Percentiles rank a stretch among this genome's conserved stretches.
Conservation (phyloP, 2,888 invertebrate genomes). For the Maniola hyperantus region DNA sequence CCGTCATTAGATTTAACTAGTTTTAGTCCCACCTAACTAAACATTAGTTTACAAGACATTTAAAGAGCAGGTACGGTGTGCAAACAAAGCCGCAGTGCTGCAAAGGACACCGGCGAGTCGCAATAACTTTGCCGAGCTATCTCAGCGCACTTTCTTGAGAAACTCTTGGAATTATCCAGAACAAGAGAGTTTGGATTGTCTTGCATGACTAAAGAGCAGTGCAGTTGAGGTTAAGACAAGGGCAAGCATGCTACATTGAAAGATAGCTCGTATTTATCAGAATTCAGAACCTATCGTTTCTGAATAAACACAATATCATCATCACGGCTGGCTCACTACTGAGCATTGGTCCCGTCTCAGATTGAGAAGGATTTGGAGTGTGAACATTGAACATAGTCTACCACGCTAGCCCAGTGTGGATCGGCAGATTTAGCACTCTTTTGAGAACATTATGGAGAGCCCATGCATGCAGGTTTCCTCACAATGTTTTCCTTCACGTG, state of each 20-base stretch:
- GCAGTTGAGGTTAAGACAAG: not conserved
- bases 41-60: slow-evolving; percentile 3
- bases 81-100: slow-evolving; percentile 8
- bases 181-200: not conserved
- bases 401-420: no score
- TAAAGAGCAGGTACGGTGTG: slow-evolving; percentile 2
- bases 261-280: not conserved
- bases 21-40: not conserved
- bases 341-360: no score
- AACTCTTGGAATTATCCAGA: not conserved
- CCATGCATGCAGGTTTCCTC: no score
- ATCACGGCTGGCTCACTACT: no score
- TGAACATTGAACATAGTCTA: no score
- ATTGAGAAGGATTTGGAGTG: no score
- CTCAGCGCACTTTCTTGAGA: not conserved
- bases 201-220: not conserved
- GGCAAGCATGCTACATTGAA: not conserved
- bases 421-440: no score
- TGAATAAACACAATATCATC: no score
- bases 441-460: no score
- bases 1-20: not conserved
- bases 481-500: no score
- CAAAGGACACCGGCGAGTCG: not conserved
- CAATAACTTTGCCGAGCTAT: not conserved
- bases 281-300: no score